Conservation (phyloP, 2,888 invertebrate species). For the Ptychoptera albimana region DNA sequence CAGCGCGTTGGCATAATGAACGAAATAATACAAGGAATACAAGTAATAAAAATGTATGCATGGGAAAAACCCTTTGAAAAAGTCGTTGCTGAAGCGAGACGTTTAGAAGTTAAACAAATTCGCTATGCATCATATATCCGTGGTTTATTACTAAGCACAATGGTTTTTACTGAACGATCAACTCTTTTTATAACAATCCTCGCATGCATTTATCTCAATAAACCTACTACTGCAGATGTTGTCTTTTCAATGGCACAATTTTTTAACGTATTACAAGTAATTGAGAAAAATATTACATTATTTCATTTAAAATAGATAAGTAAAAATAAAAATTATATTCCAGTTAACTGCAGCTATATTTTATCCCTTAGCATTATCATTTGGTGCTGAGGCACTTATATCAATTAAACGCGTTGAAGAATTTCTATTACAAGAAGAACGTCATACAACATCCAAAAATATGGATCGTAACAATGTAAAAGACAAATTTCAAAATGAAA, state of each 20-base stretch:
- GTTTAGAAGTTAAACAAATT: conserved; percentile 46
- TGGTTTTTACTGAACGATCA: conserved; percentile 74
- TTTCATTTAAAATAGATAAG: neutral
- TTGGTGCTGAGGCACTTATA: conserved; percentile 40
- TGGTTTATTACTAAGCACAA: conserved; percentile 47
- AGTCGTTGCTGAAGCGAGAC: conserved; percentile 60
- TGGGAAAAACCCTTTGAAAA: conserved; percentile 86
- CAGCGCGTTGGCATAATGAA: conserved; percentile 85
- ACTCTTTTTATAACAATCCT: conserved; percentile 69
- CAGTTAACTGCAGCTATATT: conserved; percentile 34
- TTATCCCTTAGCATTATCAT: conserved; percentile 39
- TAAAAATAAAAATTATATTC: neutral
- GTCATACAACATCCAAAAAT: conserved; percentile 16
- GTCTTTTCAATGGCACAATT: conserved; percentile 65
- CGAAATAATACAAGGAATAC: conserved; percentile 85
- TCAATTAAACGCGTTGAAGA: conserved; percentile 38
- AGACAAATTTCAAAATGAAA: conserved; percentile 3
- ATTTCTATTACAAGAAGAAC: conserved; percentile 39
- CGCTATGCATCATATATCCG: conserved; percentile 46
- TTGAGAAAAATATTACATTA: neutral
- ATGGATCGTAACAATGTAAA: neutral
- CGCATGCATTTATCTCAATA: conserved; percentile 55
- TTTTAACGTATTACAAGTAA: conserved; percentile 53
- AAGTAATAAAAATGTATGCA: conserved; percentile 93
- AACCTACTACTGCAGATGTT: conserved; percentile 42